These are phyloP conservation scores for Sebastes alutus DNA, from an alignment of 2,797 vertebrate species.

Conservation along the genomic window DNA sequence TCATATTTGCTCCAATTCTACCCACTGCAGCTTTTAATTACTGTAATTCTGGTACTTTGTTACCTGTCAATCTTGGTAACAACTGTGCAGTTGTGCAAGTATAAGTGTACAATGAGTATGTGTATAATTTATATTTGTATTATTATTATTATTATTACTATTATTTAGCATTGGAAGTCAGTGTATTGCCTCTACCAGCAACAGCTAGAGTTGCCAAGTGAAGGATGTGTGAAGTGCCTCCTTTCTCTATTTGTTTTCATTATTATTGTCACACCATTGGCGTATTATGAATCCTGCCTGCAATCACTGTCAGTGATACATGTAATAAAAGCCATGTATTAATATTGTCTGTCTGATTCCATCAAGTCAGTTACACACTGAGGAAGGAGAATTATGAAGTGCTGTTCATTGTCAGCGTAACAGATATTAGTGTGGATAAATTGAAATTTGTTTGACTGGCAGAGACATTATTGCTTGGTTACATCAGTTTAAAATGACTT, in stretches of 20 bases:
- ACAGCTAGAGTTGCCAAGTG: not conserved
- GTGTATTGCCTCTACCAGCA: slow-evolving; percentile 2
- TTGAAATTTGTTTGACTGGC: slow-evolving; percentile 59
- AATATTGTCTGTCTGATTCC: slow-evolving; percentile 61
- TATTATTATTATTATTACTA: not conserved
- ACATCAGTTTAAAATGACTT: slow-evolving; percentile 41
- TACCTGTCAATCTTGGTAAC: not conserved
- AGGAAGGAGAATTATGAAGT: slow-evolving; percentile 42
- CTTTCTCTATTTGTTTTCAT: slow-evolving; percentile 53
- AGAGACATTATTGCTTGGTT: slow-evolving; percentile 59
- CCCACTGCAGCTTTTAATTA: not conserved
- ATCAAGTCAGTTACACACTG: slow-evolving; percentile 37
- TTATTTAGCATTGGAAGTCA: not conserved
- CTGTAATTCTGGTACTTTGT: not conserved
- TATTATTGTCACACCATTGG: slow-evolving; percentile 36
- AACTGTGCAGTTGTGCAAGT: not conserved
- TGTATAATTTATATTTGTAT: not conserved
- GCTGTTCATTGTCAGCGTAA: slow-evolving; percentile 42
- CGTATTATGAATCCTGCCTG: slow-evolving; percentile 37
- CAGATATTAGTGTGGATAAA: slow-evolving; percentile 66
- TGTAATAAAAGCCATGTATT: slow-evolving; percentile 67
- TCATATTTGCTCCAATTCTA: too few relatives aligned
- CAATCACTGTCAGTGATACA: slow-evolving; percentile 41
- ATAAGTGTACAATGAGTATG: not conserved
- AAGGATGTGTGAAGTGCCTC: slow-evolving; percentile 6